Conservation (phyloP, 2,797 vertebrate genomes). For the Macropodus opercularis region DNA sequence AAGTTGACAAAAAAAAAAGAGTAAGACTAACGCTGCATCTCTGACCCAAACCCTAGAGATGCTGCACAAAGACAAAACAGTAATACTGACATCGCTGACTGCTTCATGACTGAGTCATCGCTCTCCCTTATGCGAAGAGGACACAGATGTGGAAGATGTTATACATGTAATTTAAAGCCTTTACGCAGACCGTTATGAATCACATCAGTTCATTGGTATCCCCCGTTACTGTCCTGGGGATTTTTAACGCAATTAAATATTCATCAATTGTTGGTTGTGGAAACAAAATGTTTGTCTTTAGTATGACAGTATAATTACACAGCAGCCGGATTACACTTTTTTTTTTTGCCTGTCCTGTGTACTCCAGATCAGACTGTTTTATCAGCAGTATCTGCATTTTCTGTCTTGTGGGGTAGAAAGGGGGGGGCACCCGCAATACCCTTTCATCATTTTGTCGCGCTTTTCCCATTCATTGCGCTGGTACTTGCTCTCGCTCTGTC, state of each 20-base stretch:
- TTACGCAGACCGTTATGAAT: conserved; percentile 4
- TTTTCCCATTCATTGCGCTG: not conserved
- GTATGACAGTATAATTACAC: not conserved
- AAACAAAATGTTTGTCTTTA: too few relatives aligned
- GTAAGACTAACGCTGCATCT: not conserved
- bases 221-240: not conserved
- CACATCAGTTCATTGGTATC: not conserved
- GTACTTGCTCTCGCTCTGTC: not conserved
- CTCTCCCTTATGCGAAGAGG: conserved; percentile 2
- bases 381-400: conserved; percentile 62
- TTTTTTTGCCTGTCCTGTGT: conserved; percentile 9
- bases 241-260: conserved; percentile 7
- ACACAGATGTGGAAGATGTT: conserved; percentile 5
- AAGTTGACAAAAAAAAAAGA: not conserved
- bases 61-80: not conserved
- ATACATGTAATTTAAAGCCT: conserved; percentile 10
- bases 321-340: conserved; percentile 13
- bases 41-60: conserved; percentile 12
- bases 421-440: conserved; percentile 8
- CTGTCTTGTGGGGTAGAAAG: conserved; percentile 27
- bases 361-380: conserved; percentile 8
- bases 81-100: conserved; percentile 6
- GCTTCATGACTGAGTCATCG: conserved; percentile 33
- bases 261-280: not conserved
- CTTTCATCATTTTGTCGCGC: conserved; percentile 29